phyloP scores from a whole-genome alignment of 2,888 invertebrate species.

The Aromia moschata region DNA sequence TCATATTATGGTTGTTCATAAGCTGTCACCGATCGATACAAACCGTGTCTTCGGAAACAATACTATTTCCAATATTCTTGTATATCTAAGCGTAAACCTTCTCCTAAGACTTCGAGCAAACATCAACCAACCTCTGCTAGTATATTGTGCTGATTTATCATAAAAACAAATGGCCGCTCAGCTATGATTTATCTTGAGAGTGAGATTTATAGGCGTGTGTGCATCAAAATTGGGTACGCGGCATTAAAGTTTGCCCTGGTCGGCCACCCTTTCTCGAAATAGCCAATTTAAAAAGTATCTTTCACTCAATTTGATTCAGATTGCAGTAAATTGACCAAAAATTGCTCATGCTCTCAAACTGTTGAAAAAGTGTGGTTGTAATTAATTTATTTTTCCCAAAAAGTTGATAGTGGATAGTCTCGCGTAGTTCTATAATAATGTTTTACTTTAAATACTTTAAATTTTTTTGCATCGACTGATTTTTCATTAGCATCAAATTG shows the following conservation, averaged over 20 bases:
- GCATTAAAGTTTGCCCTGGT: neutral
- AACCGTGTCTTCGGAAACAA: no score
- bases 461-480: no score
- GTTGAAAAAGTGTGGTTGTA: no score
- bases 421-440: no score
- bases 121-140: conserved; percentile 37
- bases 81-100: no score
- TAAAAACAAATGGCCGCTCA: conserved; percentile 1
- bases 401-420: no score
- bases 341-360: conserved; percentile 12
- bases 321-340: conserved; percentile 54
- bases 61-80: no score
- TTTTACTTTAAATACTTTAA: no score
- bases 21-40: no score
- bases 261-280: conserved; percentile 14
- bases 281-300: conserved; percentile 48
- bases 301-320: conserved; percentile 52
- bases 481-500: no score
- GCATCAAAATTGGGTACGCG: neutral
- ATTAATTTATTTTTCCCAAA: no score
- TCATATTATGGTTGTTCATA: no score
- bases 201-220: neutral
- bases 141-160: neutral
- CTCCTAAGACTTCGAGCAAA: conserved; percentile 36
- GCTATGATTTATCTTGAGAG: conserved; percentile 7